Evolutionary conservation across 1,140 invertebrate genomes (phyloP), one percentile per base, ranked within the genome.

Genomic region (Pseudomyrmex sp.): DNA sequence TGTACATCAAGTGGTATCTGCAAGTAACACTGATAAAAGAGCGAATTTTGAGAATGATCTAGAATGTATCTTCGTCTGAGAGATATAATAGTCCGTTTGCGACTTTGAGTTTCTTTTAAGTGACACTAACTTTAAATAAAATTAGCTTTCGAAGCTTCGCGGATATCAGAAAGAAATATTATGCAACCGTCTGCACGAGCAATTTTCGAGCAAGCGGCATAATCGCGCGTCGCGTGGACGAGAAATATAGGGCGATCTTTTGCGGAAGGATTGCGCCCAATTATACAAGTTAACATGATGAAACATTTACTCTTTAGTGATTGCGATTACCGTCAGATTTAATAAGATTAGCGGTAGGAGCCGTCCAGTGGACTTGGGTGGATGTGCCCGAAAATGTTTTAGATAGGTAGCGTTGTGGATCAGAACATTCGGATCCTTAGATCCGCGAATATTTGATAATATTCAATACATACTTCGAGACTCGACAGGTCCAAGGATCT

Each of bases 361-460:
- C 91, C 93, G 92, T 93, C 93, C 92, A 92, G 76, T 91, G 90
- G 90, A 86, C 90, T 89, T 86, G 52, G 79, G 82, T 75, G 87
- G 61, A 56, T 83, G 68, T 89, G 85, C 48, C 73, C 87, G 66
- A 87, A 87, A 91, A 84, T 62, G 59, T 89, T 84, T 68, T 84
- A 80, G 76, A 48, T 80, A 80, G 65, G 0, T 70, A 80, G 76
- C 23, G 44, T 80, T 50, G 66, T 50, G 66, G 54, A 61, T 80
- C 20, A 35, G 20, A 70, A 9, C 15, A 48, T 26, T 70, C 54
- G 66, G 20, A 48, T 80, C 54, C 66, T 80, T 72, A 70, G 66
- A 72, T 80, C 54, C 59, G 72, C 61, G 66, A 66, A 35, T 80
- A 59, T 72, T 80, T 80, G 23, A 59, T 35, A 35, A 80, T 7